These are phyloP conservation scores for Bothrops jararaca DNA, from an alignment of 2,113 vertebrate species.

Conservation along the genomic window DNA sequence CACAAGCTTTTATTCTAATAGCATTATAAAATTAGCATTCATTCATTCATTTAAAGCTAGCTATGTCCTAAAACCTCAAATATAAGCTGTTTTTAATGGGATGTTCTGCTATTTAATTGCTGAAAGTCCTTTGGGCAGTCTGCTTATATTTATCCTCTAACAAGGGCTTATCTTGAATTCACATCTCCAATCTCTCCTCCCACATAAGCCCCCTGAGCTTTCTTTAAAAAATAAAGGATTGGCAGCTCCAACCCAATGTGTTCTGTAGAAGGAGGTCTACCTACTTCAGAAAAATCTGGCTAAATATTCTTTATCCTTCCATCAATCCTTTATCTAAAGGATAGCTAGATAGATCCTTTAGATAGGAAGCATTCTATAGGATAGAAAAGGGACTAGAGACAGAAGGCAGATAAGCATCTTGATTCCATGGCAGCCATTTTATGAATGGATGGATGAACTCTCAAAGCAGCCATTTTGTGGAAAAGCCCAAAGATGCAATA, in stretches of 20 bases:
- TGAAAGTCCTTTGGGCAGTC: not conserved
- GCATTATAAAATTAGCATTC: not conserved
- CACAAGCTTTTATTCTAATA: not conserved
- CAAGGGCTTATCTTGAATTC: not conserved
- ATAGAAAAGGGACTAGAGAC: not conserved
- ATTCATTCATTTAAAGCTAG: not conserved
- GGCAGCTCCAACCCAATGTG: not conserved
- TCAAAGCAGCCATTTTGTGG: not conserved
- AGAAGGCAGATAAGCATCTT: not conserved
- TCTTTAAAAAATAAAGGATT: not conserved
- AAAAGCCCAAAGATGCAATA: not conserved
- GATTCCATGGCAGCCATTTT: not conserved
- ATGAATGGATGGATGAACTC: not conserved
- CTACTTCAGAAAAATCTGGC: not conserved
- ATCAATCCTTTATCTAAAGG: not conserved
- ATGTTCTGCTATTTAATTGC: not conserved
- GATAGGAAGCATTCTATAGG: not conserved
- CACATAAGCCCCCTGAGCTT: not conserved
- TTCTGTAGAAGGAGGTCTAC: not conserved
- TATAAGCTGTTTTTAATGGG: not conserved
- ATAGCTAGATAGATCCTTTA: not conserved
- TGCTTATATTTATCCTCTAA: not conserved
- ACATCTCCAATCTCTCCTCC: not conserved
- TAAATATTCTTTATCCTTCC: not conserved
- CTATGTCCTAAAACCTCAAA: not conserved